Conservation (phyloP, 2,113 vertebrate species). For the Bettongia penicillata region DNA sequence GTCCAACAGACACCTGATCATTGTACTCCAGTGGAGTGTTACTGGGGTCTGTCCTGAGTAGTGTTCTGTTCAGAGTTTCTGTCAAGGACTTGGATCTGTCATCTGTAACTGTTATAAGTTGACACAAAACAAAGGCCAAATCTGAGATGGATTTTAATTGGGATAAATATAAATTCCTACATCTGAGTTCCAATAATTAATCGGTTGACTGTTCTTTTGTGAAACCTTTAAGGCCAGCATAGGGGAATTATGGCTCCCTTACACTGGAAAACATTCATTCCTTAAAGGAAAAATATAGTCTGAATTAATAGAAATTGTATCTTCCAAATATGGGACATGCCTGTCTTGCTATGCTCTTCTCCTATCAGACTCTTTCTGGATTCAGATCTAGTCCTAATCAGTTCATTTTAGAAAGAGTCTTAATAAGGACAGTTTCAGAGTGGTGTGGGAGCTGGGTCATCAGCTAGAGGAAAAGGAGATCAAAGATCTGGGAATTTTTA, state of each 20-base stretch:
- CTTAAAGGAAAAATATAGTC: not conserved
- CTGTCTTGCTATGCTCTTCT: not conserved
- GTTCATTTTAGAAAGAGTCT: not conserved
- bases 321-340: not conserved
- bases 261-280: not conserved
- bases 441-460: not conserved
- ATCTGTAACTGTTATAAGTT: not conserved
- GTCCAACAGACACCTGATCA: not conserved
- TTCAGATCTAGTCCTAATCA: not conserved
- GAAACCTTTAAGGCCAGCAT: not conserved
- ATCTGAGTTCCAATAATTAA: not conserved
- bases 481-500: not conserved
- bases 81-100: not conserved
- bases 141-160: not conserved
- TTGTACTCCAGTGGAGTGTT: not conserved
- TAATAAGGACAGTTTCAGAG: not conserved
- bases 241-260: not conserved
- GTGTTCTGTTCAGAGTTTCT: not conserved
- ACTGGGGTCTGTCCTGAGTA: not conserved
- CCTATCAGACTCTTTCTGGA: not conserved
- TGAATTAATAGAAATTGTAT: not conserved
- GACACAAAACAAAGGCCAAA: not conserved
- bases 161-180: not conserved
- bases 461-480: not conserved
- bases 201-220: not conserved